Percentiles rank a stretch among this genome's conserved stretches.
These are phyloP conservation scores for Boulengeromyrus knoepffleri DNA, from an alignment of 2,113 vertebrate species.

Conservation along the genomic window DNA sequence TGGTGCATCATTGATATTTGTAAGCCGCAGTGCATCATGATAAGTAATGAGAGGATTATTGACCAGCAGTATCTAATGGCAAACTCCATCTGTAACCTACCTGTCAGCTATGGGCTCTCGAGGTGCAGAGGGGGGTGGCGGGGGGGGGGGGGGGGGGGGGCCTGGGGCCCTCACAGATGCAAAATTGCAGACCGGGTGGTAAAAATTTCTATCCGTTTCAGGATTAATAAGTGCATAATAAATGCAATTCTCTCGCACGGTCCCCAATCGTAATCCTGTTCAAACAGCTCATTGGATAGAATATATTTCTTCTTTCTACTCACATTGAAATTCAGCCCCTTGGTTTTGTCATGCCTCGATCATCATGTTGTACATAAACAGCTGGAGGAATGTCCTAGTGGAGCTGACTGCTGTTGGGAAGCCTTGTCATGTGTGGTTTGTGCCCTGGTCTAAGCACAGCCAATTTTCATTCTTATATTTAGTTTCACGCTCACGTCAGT, in stretches of 20 bases:
- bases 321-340: background rate
- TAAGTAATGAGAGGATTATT: constrained; percentile 72
- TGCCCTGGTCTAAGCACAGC: background rate
- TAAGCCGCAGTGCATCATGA: constrained; percentile 68
- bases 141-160: constrained; percentile 12
- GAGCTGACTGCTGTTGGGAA: background rate
- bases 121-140: constrained; percentile 24
- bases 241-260: background rate
- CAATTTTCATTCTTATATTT: background rate
- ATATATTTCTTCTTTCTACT: background rate
- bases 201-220: background rate
- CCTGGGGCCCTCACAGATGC: background rate
- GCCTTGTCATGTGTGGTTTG: background rate
- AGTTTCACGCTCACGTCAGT: background rate
- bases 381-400: background rate
- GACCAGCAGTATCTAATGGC: constrained; percentile 58
- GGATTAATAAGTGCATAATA: background rate
- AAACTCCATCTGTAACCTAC: constrained; percentile 53
- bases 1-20: constrained; percentile 68
- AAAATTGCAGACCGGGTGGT: background rate
- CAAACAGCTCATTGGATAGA: background rate
- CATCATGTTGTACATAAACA: background rate
- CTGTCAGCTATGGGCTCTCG: constrained; percentile 37
- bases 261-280: background rate
- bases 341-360: background rate